Base-by-base conservation (phyloP, 2,888 invertebrate species). In the Amblyjoppa proteus region DNA sequence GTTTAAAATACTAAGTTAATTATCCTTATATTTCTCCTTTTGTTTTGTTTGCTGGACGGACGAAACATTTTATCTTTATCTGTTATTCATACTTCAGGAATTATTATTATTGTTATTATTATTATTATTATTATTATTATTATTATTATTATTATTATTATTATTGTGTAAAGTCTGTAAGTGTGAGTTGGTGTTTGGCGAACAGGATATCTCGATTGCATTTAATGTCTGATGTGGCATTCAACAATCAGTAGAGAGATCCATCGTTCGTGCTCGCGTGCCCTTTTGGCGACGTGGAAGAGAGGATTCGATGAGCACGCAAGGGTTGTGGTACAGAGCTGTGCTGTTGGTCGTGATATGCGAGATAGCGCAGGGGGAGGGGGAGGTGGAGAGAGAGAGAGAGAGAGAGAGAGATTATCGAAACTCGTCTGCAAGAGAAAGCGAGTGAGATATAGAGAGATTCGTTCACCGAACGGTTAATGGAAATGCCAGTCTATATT, bases 401-500 rank as follows among this genome's bases (percentile, higher is more conserved):
- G 81, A 76, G 31, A 69, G 38, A 70, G 68, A 84, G 61, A 45
- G 53, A 66, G 73, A 80, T 74, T 80, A 85, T 75, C 69, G 83
- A 82, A 20, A 20, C 79, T 64, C 79, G 69, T 71, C 28, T 34
- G 71, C 78, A 77, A 61, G 73, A 68, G 69, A 76, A 69, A 78
- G 31, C 56, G 49, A 31, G 25, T 69, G 74, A 84, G 9, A 41
- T 2, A 41, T 41, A 82, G 70, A 28, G 49, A 84, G 81, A 78
- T 81, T 85, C 86, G 83, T 86, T 84, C 80, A 56, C 73, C 84
- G 66, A 88, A 83, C 82, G 83, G 85, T 56, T 86, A 85, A 85
- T 87, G 85, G 87, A 86, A 84, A 87, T 78, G 80, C 83, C 83
- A 78, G 75, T 84, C 85, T 83, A 83, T 81, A 83, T 77, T 74